Conservation (phyloP, 2,113 vertebrate species). For the Tenrec ecaudatus region DNA sequence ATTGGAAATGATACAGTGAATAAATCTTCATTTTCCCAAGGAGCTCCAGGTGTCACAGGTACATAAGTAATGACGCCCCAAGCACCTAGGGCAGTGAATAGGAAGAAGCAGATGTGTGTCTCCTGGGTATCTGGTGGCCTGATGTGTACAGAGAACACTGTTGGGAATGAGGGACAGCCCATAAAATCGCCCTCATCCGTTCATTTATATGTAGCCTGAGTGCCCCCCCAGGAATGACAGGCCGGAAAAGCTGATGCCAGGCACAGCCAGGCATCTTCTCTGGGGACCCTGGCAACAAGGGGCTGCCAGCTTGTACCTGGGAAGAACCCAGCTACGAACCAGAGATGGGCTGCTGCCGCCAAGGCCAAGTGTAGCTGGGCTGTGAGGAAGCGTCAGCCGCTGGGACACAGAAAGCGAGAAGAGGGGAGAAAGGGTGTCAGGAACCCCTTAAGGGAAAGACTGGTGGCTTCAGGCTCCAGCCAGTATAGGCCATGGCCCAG, state of each 20-base stretch:
- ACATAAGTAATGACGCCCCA: neutral
- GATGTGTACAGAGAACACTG: neutral
- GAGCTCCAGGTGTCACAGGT: neutral
- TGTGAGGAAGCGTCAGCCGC: neutral
- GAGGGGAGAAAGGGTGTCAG: neutral
- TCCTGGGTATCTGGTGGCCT: neutral
- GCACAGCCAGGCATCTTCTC: neutral
- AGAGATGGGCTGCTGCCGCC: neutral
- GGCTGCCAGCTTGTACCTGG: neutral
- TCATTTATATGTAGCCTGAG: neutral
- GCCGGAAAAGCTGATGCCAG: neutral
- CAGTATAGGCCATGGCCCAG: neutral
- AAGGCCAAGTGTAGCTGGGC: neutral
- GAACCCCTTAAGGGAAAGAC: no score
- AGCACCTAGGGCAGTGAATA: neutral
- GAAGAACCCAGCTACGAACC: neutral
- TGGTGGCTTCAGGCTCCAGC: no score
- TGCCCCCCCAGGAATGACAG: neutral
- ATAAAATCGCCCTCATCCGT: neutral
- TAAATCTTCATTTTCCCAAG: conserved; percentile 31
- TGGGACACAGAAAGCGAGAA: neutral
- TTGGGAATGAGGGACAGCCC: neutral
- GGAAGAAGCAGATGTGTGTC: neutral
- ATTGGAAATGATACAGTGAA: conserved; percentile 5
- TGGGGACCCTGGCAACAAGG: neutral